Conservation (phyloP, 2,888 invertebrate genomes). For the Crocallis elinguaria region DNA sequence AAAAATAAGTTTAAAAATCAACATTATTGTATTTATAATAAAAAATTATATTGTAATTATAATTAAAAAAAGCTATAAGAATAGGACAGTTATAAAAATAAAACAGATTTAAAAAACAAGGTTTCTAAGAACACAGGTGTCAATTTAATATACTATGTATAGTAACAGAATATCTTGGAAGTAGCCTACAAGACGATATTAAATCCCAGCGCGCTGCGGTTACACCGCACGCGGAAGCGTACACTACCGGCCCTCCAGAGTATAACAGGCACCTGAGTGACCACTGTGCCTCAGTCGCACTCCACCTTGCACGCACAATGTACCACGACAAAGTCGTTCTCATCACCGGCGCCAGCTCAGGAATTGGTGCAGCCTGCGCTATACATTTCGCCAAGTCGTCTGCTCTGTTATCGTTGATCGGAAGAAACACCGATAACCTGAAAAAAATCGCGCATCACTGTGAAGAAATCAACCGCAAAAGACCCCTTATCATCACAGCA, state of each 20-base stretch:
- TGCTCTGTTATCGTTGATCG: conserved; percentile 61
- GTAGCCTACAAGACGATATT: conserved; percentile 36
- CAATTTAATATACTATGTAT: conserved; percentile 6
- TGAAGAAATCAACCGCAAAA: conserved; percentile 50
- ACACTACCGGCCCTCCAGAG: conserved; percentile 25
- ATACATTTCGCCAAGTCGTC: conserved; percentile 59
- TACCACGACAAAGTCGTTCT: conserved; percentile 65
- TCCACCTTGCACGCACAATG: conserved; percentile 49
- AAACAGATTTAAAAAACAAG: too few relatives aligned
- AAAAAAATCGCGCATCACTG: conserved; percentile 56
- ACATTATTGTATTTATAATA: too few relatives aligned
- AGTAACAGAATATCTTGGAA: conserved; percentile 47
- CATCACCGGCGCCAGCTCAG: conserved; percentile 72
- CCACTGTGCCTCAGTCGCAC: conserved; percentile 41
- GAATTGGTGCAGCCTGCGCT: conserved; percentile 70
- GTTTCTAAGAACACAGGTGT: too few relatives aligned
- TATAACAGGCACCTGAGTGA: too few relatives aligned
- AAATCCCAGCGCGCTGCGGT: conserved; percentile 46
- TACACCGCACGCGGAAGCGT: conserved; percentile 49
- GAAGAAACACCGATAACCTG: conserved; percentile 63
- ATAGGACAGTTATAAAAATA: too few relatives aligned
- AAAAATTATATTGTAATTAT: too few relatives aligned
- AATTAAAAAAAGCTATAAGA: too few relatives aligned
- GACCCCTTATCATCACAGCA: conserved; percentile 58
- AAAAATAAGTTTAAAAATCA: too few relatives aligned